phyloP scores from a whole-genome alignment of 1,140 invertebrate genomes.

The Cyclina sinensis region DNA sequence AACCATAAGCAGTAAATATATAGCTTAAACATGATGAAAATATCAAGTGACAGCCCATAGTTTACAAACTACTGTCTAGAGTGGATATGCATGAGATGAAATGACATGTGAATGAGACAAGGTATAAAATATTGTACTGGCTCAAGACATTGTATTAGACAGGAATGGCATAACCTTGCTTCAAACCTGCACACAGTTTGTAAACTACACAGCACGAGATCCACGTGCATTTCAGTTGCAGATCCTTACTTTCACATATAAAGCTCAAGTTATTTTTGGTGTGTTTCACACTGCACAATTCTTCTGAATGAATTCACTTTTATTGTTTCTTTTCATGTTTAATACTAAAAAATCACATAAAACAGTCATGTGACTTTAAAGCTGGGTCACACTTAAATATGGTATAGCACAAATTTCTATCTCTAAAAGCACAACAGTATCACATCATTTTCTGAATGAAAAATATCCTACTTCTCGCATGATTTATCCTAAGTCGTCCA shows the following conservation, averaged over 20 bases:
- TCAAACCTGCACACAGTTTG: neutral
- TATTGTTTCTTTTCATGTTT: neutral
- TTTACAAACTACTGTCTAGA: conserved; percentile 11
- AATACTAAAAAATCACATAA: conserved; percentile 1
- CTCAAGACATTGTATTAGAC: neutral
- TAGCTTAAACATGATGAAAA: neutral
- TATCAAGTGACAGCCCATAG: neutral
- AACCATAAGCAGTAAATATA: neutral
- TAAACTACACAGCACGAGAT: neutral
- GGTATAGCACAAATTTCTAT: conserved; percentile 44
- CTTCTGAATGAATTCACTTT: conserved; percentile 13
- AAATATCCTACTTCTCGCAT: conserved; percentile 8
- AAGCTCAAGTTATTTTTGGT: neutral
- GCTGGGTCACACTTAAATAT: conserved; percentile 11
- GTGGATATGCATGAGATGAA: conserved; percentile 52
- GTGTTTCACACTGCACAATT: neutral
- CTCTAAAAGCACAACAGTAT: conserved; percentile 33
- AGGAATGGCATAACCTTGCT: conserved; percentile 28
- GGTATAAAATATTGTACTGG: conserved; percentile 33
- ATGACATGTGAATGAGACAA: conserved; percentile 52
- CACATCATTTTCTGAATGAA: conserved; percentile 22
- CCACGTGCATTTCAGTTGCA: neutral
- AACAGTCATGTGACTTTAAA: neutral
- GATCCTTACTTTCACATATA: conserved; percentile 7
- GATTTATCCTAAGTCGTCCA: conserved; percentile 8